phyloP scores from a whole-genome alignment of 2,113 vertebrate species.

The Nothobranchius kuhntae region DNA sequence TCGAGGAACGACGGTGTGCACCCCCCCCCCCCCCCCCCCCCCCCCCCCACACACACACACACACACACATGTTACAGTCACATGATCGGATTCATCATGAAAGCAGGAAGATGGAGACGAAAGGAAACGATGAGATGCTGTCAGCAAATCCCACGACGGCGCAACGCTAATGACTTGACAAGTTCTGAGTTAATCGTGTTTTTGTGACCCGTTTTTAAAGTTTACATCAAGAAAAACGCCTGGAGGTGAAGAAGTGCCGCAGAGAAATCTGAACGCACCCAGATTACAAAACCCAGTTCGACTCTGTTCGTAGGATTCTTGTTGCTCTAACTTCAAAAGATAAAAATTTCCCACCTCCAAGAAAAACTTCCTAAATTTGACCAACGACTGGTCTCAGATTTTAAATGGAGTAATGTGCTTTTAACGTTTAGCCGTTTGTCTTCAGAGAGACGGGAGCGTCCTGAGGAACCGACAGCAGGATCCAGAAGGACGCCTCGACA shows the following conservation, averaged over 20 bases:
- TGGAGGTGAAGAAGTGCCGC: constrained; percentile 4
- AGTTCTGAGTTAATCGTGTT: not conserved
- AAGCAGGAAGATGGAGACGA: constrained; percentile 7
- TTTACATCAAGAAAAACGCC: not conserved
- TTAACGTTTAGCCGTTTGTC: constrained; percentile 3
- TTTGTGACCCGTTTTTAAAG: constrained; percentile 1
- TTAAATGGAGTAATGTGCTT: constrained; percentile 20
- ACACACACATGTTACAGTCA: constrained; percentile 29
- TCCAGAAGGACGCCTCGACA: constrained; percentile 19
- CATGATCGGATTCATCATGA: constrained; percentile 24
- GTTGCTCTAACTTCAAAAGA: not conserved
- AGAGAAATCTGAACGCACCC: not conserved
- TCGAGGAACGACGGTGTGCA: not conserved
- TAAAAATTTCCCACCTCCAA: not conserved
- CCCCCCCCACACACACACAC: too few relatives aligned
- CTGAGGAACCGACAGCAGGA: constrained; percentile 45
- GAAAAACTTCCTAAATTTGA: constrained; percentile 10
- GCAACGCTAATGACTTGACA: rapidly evolving
- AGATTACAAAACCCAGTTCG: not conserved
- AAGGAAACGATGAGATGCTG: not conserved
- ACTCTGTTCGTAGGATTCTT: constrained; percentile 14
- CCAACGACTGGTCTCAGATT: constrained; percentile 6
- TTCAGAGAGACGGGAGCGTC: constrained; percentile 18
- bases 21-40: constrained; percentile 31
- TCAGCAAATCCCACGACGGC: constrained; percentile 18